Evolutionary conservation across 2,113 vertebrate species (phyloP).

Genomic region (Oncorhynchus keta): DNA sequence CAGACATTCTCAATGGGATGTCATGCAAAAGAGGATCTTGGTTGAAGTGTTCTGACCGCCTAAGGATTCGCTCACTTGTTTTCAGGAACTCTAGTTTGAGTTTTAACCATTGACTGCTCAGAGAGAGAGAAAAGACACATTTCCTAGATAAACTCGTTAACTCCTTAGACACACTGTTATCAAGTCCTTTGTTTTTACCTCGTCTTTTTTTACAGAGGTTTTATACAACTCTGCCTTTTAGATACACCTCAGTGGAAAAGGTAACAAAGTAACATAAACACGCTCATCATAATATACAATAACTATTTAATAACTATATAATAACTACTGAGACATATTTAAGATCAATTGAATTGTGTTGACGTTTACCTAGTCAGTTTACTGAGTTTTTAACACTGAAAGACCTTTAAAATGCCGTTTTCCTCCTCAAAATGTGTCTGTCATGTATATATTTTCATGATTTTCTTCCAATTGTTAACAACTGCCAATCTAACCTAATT

Average conservation of each 20-base stretch:
- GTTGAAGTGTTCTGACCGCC: neutral
- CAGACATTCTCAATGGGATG: constrained; percentile 2
- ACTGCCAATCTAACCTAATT: too few species aligned
- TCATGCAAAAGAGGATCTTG: constrained; percentile 4
- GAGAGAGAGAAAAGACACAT: constrained; percentile 6
- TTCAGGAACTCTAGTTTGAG: constrained; percentile 17
- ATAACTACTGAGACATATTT: too few species aligned
- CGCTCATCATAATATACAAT: neutral
- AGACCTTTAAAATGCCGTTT: neutral
- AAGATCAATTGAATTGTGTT: too few species aligned
- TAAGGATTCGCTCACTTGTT: constrained; percentile 12
- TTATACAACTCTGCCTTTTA: constrained; percentile 21
- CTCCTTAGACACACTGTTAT: constrained; percentile 29
- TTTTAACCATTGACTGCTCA: constrained; percentile 31
- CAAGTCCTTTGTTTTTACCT: constrained; percentile 46
- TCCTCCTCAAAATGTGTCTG: neutral
- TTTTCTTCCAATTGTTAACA: neutral
- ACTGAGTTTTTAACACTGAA: neutral
- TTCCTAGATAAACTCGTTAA: constrained; percentile 31
- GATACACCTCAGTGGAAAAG: neutral
- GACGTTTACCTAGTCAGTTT: too few species aligned
- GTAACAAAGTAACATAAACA: neutral
- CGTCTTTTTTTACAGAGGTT: constrained; percentile 11
- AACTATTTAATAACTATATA: neutral
- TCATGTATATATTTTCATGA: neutral